Percentiles rank a stretch among this genome's conserved stretches.
phyloP scores from a whole-genome alignment of 2,113 vertebrate genomes.

The Xiphias gladius region DNA sequence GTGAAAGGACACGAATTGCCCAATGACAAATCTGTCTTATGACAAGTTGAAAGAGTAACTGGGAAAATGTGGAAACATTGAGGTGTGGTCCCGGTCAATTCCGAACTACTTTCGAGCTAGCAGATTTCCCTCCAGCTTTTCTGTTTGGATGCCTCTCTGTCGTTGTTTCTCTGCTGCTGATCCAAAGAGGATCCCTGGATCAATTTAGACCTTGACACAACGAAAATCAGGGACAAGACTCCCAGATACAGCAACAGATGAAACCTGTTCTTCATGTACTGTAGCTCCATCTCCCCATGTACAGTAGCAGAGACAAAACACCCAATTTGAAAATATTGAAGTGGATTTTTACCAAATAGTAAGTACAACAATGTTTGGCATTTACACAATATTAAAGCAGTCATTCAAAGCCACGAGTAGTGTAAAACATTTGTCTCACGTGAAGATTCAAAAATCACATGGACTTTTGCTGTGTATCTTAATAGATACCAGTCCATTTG shows the following conservation, averaged over 20 bases:
- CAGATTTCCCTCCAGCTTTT: background rate
- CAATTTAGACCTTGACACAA: constrained; percentile 20
- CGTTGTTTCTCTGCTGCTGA: constrained; percentile 18
- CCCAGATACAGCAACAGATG: constrained; percentile 6
- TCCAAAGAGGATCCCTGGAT: constrained; percentile 15
- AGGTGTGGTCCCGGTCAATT: background rate
- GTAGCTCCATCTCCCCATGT: background rate
- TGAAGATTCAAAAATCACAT: background rate
- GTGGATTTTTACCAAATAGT: background rate
- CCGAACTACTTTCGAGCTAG: background rate
- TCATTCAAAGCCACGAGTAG: background rate
- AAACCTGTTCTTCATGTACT: background rate
- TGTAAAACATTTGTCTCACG: background rate
- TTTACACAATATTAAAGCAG: background rate
- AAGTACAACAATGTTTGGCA: background rate
- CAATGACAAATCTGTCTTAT: constrained; percentile 21
- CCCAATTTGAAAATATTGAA: background rate
- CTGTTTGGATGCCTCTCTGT: background rate
- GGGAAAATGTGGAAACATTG: constrained; percentile 3
- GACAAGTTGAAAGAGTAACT: background rate
- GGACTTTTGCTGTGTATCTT: background rate
- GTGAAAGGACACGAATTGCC: constrained; percentile 15
- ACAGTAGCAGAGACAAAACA: background rate
- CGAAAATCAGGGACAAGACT: background rate
- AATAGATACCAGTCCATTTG: background rate